Evolutionary conservation across 2,888 invertebrate species (phyloP), one percentile per base, ranked within the genome.

Genomic region (Drosophila atripex): DNA sequence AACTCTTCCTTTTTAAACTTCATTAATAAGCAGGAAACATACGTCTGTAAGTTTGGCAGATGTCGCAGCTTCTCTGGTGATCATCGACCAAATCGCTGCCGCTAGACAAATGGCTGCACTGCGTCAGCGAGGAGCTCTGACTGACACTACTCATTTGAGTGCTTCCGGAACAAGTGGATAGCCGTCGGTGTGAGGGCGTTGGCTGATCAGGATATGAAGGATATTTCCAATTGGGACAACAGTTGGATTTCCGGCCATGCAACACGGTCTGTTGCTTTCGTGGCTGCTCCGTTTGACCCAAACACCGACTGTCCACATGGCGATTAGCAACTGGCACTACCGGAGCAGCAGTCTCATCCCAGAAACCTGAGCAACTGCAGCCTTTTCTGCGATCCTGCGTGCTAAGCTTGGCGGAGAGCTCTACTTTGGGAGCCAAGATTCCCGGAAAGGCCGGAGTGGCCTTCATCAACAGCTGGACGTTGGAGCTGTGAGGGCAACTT

Each of bases 391-490:
- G 73, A 14, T 74, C 86, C 50, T 87, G 71, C 2, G 88, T 78
- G 2, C 66, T 72, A 5, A 90, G 60, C 2, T 85, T 71, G 0
- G 89, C 88, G 0, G 89, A 85, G 0, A 91, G 73, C 75, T 91
- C 91, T n/a, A 91, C 76, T 56, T 91, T 91, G 1, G 91, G 91
- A 1, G 91, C 88, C 56, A 91, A 76, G 4, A 91, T 91, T 14
- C 91, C 91, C 18, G 91, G 91, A 83, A 91, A 91, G 21, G 89
- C 90, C 1, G 88, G 76, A 1, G 91, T 90, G 5, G 90, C 88
- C 73, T 83, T 89, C 91, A 91, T 90, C 25, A 91, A 72, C 35
- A 91, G 65, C 66, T 90, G 90, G 0, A 89, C 88, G 21, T 88
- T 90, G 11, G 84, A 77, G 51, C 78, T 79, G 66, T 91, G 91